A percentile compares a stretch with the other conserved stretches of the same genome.
Conservation (phyloP, 2,888 invertebrate genomes). For the Drosophila infuscata region DNA sequence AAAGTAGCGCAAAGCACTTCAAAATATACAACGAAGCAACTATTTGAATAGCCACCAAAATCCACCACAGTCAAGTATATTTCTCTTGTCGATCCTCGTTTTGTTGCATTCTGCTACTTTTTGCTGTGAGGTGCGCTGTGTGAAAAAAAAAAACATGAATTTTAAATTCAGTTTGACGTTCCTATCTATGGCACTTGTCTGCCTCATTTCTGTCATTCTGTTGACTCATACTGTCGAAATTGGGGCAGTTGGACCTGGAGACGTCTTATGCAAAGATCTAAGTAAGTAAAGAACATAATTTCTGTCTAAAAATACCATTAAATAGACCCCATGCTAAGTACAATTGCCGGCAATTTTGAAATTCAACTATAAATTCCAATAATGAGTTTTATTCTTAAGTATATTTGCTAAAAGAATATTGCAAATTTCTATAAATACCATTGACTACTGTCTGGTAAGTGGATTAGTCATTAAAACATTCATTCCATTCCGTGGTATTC, state of each 20-base stretch:
- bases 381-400: background rate
- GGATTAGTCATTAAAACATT: background rate
- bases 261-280: slow-evolving; percentile 72
- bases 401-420: background rate
- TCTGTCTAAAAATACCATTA: slow-evolving; percentile 10
- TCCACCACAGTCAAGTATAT: slow-evolving; percentile 26
- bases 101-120: slow-evolving; percentile 28
- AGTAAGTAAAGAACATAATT: slow-evolving; percentile 53
- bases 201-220: slow-evolving; percentile 66
- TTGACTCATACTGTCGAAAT: slow-evolving; percentile 63
- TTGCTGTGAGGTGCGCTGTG: slow-evolving; percentile 19
- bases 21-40: slow-evolving; percentile 66
- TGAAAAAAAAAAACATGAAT: slow-evolving; percentile 62
- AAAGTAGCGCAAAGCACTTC: slow-evolving; percentile 73
- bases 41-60: slow-evolving; percentile 45
- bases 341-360: background rate
- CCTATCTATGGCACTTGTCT: slow-evolving; percentile 61
- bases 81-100: slow-evolving; percentile 9
- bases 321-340: slow-evolving; percentile 1
- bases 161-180: slow-evolving; percentile 69
- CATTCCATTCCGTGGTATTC: background rate
- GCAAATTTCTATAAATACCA: background rate
- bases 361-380: background rate
- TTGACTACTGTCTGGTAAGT: background rate
- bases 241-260: slow-evolving; percentile 44